phyloP scores from a whole-genome alignment of 2,888 invertebrate genomes.

The Drosophila colorata region DNA sequence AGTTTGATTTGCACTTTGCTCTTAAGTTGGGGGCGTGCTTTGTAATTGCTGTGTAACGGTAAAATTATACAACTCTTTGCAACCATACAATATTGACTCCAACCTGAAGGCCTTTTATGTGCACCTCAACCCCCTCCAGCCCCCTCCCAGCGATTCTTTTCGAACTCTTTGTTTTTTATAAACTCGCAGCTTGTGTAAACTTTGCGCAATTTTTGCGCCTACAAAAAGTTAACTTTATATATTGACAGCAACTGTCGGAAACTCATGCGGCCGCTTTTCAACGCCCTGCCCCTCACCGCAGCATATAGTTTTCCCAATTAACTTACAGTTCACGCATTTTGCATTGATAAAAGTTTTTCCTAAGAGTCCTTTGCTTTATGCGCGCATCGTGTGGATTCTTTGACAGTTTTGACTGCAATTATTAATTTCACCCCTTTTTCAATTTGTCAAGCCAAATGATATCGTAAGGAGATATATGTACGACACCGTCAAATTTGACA shows the following conservation, averaged over 20 bases:
- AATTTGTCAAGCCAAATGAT: slow-evolving; percentile 27
- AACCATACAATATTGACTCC: slow-evolving; percentile 28
- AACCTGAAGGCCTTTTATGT: slow-evolving; percentile 15
- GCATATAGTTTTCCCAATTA: slow-evolving; percentile 10
- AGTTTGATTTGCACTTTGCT: slow-evolving; percentile 60
- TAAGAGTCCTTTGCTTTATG: too few species aligned
- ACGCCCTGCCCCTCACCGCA: slow-evolving; percentile 24
- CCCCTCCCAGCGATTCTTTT: background rate
- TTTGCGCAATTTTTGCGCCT: slow-evolving; percentile 24
- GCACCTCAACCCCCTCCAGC: background rate
- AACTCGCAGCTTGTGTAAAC: slow-evolving; percentile 1
- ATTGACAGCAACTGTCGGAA: slow-evolving; percentile 63
- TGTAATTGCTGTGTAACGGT: slow-evolving; percentile 34
- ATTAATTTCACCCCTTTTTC: slow-evolving; percentile 31
- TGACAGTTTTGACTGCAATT: slow-evolving; percentile 57
- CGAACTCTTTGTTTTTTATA: background rate
- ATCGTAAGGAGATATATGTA: background rate
- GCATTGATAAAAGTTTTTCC: slow-evolving; percentile 35
- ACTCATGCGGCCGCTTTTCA: slow-evolving; percentile 35
- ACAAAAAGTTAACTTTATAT: slow-evolving; percentile 42
- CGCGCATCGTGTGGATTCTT: slow-evolving; percentile 35
- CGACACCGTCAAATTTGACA: background rate
- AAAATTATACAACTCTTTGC: slow-evolving; percentile 35
- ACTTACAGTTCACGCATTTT: slow-evolving; percentile 34
- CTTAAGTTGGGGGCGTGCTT: slow-evolving; percentile 31